Base-by-base conservation (phyloP, 2,797 vertebrate genomes). In the Anas bahamensis region DNA sequence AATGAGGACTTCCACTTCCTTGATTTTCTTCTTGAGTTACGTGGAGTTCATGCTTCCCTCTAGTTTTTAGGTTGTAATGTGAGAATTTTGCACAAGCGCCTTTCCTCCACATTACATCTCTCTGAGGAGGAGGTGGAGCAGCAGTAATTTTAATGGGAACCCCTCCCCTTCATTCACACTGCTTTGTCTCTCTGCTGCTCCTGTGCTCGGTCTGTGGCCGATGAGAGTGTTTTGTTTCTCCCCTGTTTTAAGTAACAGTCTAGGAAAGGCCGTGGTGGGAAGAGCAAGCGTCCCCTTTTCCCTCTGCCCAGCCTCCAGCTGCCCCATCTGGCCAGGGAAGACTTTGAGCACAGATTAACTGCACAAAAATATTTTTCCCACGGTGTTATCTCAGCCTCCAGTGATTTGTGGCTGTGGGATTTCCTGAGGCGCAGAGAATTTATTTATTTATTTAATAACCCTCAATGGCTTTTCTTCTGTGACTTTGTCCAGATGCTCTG, bases 261-360 rank as follows among this genome's bases (percentile, higher is more conserved):
- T n/a, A 61, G 33, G 42, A 46, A 71, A 86, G 39, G 23, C 35
- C 48, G 10, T 19, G 23, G 24, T 59, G 69, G 57, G 55, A 79
- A 66, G 37, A 69, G 0, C 0, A 2, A 35, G n/a, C 0, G 0
- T 44, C 12, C 60, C 29, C 12, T 57, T 66, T 17, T 11, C 33
- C 68, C 3, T 1, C 6, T 59, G 31, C 31, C 48, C 35, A 37
- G 33, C 29, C 65, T 19, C 4, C 4, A 63, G 68, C 0, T 0
- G 26, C 42, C 61, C 14, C 4, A 3, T 28, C 39, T 39, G 70
- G 16, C 46, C 46, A 33, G 33, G 33, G 33, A 76, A 59, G 60
- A 33, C 63, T 61, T 33, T 50, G 61, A 71, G 52, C 86, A 37
- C 63, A 75, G 24, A n/a, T 10, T 7, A 16, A 75, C 37, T 23